Percentiles rank a stretch among this genome's conserved stretches.
These are phyloP conservation scores for Atopsyche davidsoni DNA, from an alignment of 1,140 invertebrate species.

Conservation along the genomic window DNA sequence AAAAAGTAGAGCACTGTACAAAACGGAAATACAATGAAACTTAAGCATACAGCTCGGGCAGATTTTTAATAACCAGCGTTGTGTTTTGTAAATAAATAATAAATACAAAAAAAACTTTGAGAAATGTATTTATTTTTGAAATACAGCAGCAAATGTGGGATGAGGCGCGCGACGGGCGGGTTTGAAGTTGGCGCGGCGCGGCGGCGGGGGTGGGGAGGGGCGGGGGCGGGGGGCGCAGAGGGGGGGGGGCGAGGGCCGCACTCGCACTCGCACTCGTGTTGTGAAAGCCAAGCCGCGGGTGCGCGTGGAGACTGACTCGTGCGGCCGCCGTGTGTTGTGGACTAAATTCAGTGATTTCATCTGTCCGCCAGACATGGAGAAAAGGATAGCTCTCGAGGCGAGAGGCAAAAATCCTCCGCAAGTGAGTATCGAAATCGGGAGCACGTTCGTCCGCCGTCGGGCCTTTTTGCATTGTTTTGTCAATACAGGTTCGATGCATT, in stretches of 20 bases:
- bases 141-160: too few species aligned
- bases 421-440: conserved; percentile 54
- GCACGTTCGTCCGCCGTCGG: conserved; percentile 8
- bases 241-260: conserved; percentile 4
- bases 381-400: conserved; percentile 85
- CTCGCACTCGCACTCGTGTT: conserved; percentile 18
- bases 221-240: conserved; percentile 12
- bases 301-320: conserved; percentile 26
- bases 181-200: too few species aligned
- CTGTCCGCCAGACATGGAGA: conserved; percentile 64
- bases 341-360: conserved; percentile 15
- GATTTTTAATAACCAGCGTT: too few species aligned
- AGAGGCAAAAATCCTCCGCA: conserved; percentile 73
- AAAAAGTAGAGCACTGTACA: too few species aligned
- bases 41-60: too few species aligned
- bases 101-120: too few species aligned
- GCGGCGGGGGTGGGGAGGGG: too few species aligned
- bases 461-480: conserved; percentile 47
- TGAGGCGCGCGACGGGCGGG: too few species aligned
- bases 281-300: conserved; percentile 23
- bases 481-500: conserved; percentile 42
- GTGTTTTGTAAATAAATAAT: too few species aligned
- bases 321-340: conserved; percentile 12
- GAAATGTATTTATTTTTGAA: too few species aligned
- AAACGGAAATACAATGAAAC: too few species aligned